Evolutionary conservation across 2,888 invertebrate genomes (phyloP), one percentile per base, ranked within the genome.

Genomic region (Nymphalis polychloros): DNA sequence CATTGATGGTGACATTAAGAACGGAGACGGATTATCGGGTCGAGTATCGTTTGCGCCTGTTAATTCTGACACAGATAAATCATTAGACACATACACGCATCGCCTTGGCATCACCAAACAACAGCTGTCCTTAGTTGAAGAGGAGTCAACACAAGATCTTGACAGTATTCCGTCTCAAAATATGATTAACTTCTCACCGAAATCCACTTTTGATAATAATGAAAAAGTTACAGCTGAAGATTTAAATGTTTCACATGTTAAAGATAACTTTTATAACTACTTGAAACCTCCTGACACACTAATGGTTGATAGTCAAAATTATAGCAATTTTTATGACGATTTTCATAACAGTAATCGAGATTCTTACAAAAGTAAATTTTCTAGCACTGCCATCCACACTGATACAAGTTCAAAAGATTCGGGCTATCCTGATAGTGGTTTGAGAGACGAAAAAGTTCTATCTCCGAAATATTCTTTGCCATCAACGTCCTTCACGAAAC

Each of bases 91-190:
- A 7, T 90, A 88, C 69, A 83, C 84, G 5, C 84, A 80, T 53
- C 82, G 86, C 48, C 76, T 89, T 4, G 82, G 81, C 17, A 72
- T 84, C 35, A 88, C 86, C 4, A 90, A 88, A 73, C 89, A 92
- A 72, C 92, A 93, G 72, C 78, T 93, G 0, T 93, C 93, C 3
- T 78, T 93, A 69, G 93, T 93, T 4, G 93, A 93, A 83, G 93
- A 93, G 75, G 93, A 93, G 75, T 92, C 92, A 0, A 87, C 86
- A 4, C 93, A 93, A 79, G 93, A 93, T 69, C 74, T 91, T 19
- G 93, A 93, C 48, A 90, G 89, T 77, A 82, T 85, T 1, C 87
- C 87, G 20, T 90, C 90, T 8, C 89, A 90, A 64, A 86, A 86
- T 59, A 71, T 84, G 67, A 76, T 83, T 2, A 89, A 87, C 68